Conservation (phyloP, 2,797 vertebrate species). For the Phyllotis vaccarum region DNA sequence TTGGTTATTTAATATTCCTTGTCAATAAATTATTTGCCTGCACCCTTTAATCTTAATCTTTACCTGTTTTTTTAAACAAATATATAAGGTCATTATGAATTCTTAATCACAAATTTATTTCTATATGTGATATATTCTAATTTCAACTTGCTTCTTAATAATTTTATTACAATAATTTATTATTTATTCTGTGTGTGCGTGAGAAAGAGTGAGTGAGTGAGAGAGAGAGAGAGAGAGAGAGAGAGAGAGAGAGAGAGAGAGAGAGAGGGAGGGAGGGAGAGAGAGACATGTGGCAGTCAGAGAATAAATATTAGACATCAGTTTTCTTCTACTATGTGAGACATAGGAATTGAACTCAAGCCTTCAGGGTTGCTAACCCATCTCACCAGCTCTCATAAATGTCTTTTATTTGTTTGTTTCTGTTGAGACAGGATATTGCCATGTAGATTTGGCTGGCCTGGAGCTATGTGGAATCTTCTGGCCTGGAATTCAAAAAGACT, state of each 20-base stretch:
- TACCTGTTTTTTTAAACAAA: background rate
- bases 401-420: background rate
- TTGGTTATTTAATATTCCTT: background rate
- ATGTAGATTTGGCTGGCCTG: background rate
- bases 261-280: too few species aligned
- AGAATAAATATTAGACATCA: background rate
- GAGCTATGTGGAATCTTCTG: background rate
- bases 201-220: too few species aligned
- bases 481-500: background rate
- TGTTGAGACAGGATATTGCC: background rate
- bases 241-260: too few species aligned
- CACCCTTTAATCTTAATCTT: background rate
- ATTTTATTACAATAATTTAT: background rate
- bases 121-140: background rate
- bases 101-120: background rate
- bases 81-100: conserved; percentile 4
- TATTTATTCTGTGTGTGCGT: background rate
- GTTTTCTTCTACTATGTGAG: background rate
- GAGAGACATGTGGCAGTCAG: background rate
- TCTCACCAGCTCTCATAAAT: background rate
- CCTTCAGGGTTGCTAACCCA: background rate
- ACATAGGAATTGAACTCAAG: background rate
- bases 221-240: too few species aligned
- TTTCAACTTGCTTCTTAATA: background rate
- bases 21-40: background rate